Evolutionary conservation across 2,113 vertebrate species (phyloP).

Genomic region (Solenodon paradoxus): DNA sequence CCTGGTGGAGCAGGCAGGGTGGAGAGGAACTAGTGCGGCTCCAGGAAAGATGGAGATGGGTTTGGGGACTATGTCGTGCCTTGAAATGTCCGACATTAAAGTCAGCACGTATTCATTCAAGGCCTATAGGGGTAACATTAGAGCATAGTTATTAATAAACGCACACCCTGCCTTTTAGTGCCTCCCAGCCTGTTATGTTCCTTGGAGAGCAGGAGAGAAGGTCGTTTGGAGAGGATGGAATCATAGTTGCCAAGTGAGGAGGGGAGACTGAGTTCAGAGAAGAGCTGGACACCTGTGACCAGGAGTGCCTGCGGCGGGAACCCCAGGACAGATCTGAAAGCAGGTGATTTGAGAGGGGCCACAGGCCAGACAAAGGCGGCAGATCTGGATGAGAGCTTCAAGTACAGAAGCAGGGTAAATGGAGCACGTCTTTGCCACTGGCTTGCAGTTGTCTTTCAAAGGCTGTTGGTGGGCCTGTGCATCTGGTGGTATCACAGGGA

Average conservation of each 20-base stretch:
- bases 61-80: background rate
- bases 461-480: background rate
- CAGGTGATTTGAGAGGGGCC: background rate
- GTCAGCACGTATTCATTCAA: background rate
- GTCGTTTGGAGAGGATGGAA: background rate
- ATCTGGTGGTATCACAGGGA: too few species aligned
- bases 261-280: background rate
- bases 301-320: accelerated
- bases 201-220: background rate
- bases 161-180: accelerated
- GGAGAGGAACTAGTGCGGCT: background rate
- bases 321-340: background rate
- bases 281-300: background rate
- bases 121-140: accelerated
- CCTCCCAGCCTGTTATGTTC: background rate
- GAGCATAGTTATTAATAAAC: background rate
- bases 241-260: background rate
- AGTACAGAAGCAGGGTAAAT: too few species aligned
- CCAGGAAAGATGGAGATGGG: background rate
- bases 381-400: too few species aligned
- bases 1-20: background rate
- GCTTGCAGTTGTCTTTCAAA: background rate
- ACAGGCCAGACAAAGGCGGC: background rate
- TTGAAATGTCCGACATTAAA: background rate
- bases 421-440: background rate